Evolutionary conservation across 2,797 vertebrate genomes (phyloP), one percentile per base, ranked within the genome.

Genomic region (Phataginus tricuspis): DNA sequence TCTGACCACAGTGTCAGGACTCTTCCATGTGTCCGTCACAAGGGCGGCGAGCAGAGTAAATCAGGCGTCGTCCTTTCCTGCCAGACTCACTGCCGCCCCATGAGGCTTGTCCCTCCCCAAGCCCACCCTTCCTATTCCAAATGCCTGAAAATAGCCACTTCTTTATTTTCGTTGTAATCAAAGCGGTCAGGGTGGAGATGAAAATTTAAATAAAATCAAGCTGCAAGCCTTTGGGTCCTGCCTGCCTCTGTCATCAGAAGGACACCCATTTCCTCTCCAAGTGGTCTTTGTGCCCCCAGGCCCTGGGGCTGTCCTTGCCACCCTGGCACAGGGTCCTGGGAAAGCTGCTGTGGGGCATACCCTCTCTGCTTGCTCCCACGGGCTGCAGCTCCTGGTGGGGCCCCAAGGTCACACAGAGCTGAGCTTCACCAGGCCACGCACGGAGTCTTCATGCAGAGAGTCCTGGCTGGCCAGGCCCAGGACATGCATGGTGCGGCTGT

Each of bases 361-460:
- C 1, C 18, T 29, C n/a, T 25, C n/a, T 5, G 21, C 4, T 14
- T 0, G 6, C 80, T 45, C 64, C 88, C 29, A 2, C 18, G 0
- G 61, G 31, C 55, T 7, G 14, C 42, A 31, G 63, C 86, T 91
- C 53, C 53, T 1, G 5, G 23, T 64, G 3, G 31, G 27, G 64
- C 34, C 34, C 27, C 6, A 51, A 6, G 63, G 90, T 99, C 99
- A 99, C 98, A 99, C 99, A 0, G 99, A 99, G 98, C 99, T 99
- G 98, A 99, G 99, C 98, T 99, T 99, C 77, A 99, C 99, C 27
- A 99, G 97, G 96, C 99, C 99, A 78, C 99, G 99, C 95, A 99
- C 99, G 0, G 99, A 99, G 98, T 99, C 99, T 98, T 99, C 99
- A 63, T 99, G 99, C 97, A 99, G 98, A 0, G 99, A 99, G 98